Percentiles rank a stretch among this genome's conserved stretches.
Conservation (phyloP, 2,113 vertebrate genomes). For the Oreochromis spilurus region DNA sequence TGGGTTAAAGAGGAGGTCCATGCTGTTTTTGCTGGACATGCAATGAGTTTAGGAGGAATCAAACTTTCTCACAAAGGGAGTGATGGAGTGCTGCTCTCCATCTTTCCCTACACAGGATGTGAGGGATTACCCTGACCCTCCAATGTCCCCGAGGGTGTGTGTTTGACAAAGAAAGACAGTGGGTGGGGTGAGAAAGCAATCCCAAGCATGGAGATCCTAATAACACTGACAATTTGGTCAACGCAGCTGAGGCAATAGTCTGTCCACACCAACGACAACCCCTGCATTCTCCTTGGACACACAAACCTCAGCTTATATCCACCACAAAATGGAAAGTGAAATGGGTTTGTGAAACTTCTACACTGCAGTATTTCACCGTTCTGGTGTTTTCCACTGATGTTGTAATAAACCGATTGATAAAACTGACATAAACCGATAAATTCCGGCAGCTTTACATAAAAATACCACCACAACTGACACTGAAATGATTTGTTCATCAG, state of each 20-base stretch:
- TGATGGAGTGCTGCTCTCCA: conserved; percentile 10
- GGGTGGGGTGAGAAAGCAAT: conserved; percentile 41
- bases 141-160: conserved; percentile 22
- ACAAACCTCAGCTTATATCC: background rate
- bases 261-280: background rate
- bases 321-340: background rate
- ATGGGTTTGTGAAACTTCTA: conserved; percentile 3
- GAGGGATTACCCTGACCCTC: conserved; percentile 46
- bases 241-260: conserved; percentile 63
- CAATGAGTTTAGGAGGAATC: background rate
- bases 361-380: background rate
- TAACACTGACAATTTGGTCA: conserved; percentile 55
- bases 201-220: conserved; percentile 33
- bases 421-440: background rate
- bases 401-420: background rate
- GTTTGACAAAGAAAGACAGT: conserved; percentile 39
- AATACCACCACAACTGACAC: background rate
- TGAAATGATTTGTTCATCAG: background rate
- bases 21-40: background rate
- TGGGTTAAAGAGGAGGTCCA: background rate
- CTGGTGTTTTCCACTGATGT: background rate
- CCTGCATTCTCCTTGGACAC: background rate
- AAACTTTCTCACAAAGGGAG: conserved; percentile 51
- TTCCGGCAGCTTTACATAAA: background rate
- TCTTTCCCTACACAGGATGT: conserved; percentile 58